Evolutionary conservation across 1,140 invertebrate species (phyloP).

Genomic region (Drosophila trapezifrons): DNA sequence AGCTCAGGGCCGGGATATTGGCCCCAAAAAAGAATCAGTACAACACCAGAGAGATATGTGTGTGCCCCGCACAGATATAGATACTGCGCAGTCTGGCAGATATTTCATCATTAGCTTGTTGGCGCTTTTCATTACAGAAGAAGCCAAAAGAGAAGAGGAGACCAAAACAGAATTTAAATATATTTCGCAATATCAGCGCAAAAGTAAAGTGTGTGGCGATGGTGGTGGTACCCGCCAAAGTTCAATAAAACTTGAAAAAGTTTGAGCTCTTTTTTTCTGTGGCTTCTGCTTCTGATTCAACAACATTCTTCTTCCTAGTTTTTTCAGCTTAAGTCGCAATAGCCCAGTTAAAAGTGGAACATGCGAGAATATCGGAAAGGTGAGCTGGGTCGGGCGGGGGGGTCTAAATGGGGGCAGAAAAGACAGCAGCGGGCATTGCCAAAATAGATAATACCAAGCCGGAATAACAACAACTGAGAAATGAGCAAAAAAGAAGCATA

Average conservation of each 20-base stretch:
- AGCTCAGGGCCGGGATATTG: conserved; percentile 59
- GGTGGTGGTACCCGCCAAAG: conserved; percentile 53
- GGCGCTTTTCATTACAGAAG: conserved; percentile 73
- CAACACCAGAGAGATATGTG: neutral
- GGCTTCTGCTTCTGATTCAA: conserved; percentile 29
- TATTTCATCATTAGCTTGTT: conserved; percentile 78
- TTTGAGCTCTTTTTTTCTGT: conserved; percentile 28
- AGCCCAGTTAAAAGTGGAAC: conserved; percentile 79
- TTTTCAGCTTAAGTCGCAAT: conserved; percentile 75
- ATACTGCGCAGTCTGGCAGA: conserved; percentile 72
- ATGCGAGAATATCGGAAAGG: conserved; percentile 32
- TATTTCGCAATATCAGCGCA: conserved; percentile 72
- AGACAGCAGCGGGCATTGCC: conserved; percentile 33
- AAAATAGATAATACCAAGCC: conserved; percentile 60
- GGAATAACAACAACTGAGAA: conserved; percentile 3
- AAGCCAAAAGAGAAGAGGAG: conserved; percentile 37
- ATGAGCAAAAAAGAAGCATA: neutral
- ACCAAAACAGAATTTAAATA: conserved; percentile 73
- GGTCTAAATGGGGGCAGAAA: conserved; percentile 2
- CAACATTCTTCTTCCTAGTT: conserved; percentile 33
- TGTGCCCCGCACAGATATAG: conserved; percentile 6
- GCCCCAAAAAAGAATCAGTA: conserved; percentile 40
- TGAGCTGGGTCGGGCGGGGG: neutral
- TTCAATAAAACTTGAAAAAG: conserved; percentile 75
- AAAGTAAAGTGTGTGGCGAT: conserved; percentile 15